These are phyloP conservation scores for Collichthys lucidus DNA, from an alignment of 2,113 vertebrate genomes.

Conservation along the genomic window DNA sequence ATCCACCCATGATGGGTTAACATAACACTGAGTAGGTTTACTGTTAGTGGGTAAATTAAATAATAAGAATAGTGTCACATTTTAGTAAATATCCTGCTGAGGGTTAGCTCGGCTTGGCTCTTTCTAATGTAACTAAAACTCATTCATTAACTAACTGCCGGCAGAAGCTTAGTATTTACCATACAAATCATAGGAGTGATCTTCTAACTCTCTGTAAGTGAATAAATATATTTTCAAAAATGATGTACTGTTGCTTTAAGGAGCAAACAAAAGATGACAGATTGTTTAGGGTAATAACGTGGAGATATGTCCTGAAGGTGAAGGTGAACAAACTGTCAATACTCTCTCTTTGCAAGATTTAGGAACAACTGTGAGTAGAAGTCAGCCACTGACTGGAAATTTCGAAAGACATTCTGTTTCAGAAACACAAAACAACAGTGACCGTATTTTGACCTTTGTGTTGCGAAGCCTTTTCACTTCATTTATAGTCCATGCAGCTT, in stretches of 20 bases:
- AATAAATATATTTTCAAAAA: too few relatives aligned
- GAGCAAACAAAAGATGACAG: too few relatives aligned
- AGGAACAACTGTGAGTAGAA: neutral
- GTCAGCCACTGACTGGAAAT: neutral
- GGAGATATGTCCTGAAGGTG: neutral
- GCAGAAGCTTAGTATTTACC: too few relatives aligned
- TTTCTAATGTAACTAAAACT: too few relatives aligned
- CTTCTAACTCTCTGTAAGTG: too few relatives aligned
- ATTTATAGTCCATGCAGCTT: slow-evolving; percentile 11
- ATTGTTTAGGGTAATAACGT: too few relatives aligned
- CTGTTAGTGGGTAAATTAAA: neutral
- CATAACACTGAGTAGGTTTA: neutral
- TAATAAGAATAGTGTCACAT: neutral
- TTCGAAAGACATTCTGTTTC: slow-evolving; percentile 10
- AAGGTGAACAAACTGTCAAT: neutral
- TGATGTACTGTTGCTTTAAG: too few relatives aligned
- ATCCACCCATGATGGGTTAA: neutral
- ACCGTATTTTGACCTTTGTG: slow-evolving; percentile 59
- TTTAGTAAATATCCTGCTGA: neutral
- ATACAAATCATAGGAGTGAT: too few relatives aligned
- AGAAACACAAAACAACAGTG: slow-evolving; percentile 14
- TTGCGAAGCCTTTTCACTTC: slow-evolving; percentile 52
- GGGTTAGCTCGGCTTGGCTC: too few relatives aligned
- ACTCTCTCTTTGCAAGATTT: neutral
- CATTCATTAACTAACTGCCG: too few relatives aligned